A percentile compares a stretch with the other conserved stretches of the same genome.
Evolutionary conservation across 1,140 invertebrate species (phyloP).

Genomic region (Drosophila seguyi): DNA sequence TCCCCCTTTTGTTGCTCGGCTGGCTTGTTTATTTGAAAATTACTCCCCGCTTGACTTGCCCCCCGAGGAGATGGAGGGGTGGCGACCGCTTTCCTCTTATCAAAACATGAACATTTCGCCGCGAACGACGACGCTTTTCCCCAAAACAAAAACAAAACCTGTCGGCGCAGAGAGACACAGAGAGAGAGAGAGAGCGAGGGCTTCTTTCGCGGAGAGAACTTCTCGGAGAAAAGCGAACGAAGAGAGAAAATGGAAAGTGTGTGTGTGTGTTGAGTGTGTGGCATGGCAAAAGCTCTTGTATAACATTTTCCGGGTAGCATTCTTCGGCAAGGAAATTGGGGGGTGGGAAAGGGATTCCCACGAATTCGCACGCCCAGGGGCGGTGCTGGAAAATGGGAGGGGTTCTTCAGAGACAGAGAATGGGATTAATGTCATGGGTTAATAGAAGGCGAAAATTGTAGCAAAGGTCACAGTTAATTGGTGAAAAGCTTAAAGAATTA

Average conservation of each 20-base stretch:
- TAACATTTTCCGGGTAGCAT: slow-evolving; percentile 52
- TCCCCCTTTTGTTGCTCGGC: slow-evolving; percentile 26
- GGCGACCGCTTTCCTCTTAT: slow-evolving; percentile 57
- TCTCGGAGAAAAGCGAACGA: slow-evolving; percentile 17
- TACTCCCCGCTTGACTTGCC: slow-evolving; percentile 47
- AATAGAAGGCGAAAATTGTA: neutral
- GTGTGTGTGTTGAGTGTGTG: slow-evolving; percentile 11
- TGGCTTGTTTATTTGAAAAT: slow-evolving; percentile 69
- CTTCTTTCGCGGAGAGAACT: slow-evolving; percentile 18
- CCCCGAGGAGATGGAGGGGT: neutral
- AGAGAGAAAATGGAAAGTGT: slow-evolving; percentile 27
- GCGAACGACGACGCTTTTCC: slow-evolving; percentile 52
- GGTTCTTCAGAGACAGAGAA: neutral
- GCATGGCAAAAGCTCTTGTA: slow-evolving; percentile 60
- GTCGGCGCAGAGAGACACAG: slow-evolving; percentile 36
- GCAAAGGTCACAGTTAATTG: slow-evolving; percentile 4
- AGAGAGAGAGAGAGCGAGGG: slow-evolving; percentile 6
- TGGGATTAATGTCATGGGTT: neutral
- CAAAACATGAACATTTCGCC: slow-evolving; percentile 63
- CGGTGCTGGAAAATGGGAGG: slow-evolving; percentile 7
- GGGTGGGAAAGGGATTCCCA: slow-evolving; percentile 19
- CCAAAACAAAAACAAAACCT: slow-evolving; percentile 66
- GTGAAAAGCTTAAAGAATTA: neutral
- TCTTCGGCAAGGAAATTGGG: slow-evolving; percentile 13
- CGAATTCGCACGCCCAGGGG: slow-evolving; percentile 49